Evolutionary conservation across 2,797 vertebrate species (phyloP).

Genomic region (Xenopus petersii): DNA sequence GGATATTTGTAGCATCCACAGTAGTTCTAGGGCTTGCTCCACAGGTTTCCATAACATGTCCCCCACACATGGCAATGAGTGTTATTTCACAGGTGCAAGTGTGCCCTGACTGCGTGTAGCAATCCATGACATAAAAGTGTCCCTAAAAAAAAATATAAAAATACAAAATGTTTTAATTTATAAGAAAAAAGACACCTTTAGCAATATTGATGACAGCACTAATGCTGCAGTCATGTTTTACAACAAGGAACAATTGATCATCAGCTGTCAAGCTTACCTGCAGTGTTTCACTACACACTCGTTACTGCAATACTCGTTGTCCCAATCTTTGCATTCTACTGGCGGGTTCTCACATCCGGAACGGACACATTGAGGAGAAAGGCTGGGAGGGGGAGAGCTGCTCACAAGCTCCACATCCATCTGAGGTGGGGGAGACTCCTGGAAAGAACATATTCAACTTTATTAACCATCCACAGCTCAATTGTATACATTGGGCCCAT

Average conservation of each 20-base stretch:
- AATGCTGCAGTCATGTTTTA: not conserved
- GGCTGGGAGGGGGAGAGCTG: slow-evolving; percentile 63
- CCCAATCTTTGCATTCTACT: slow-evolving; percentile 84
- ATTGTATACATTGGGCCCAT: too few species aligned
- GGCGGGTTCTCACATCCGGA: slow-evolving; percentile 83
- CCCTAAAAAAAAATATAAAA: slow-evolving; percentile 58
- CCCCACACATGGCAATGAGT: slow-evolving; percentile 21
- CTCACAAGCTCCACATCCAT: slow-evolving; percentile 83
- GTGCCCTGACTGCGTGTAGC: slow-evolving; percentile 74
- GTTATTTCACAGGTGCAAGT: slow-evolving; percentile 79
- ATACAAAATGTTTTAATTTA: too few species aligned
- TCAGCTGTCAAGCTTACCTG: slow-evolving; percentile 67
- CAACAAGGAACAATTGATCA: not conserved
- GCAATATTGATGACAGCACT: too few species aligned
- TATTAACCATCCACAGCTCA: too few species aligned
- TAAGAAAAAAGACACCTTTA: not conserved
- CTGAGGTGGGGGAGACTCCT: slow-evolving; percentile 63
- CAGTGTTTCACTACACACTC: slow-evolving; percentile 90
- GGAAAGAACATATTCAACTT: not conserved
- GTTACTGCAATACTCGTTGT: slow-evolving; percentile 87
- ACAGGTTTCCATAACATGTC: slow-evolving; percentile 1
- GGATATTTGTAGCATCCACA: slow-evolving; percentile 6
- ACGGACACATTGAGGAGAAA: slow-evolving; percentile 72
- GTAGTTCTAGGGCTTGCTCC: not conserved
- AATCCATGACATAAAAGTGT: slow-evolving; percentile 81